Conservation (phyloP, 2,797 vertebrate species). For the Ptychobarbus kaznakovi region DNA sequence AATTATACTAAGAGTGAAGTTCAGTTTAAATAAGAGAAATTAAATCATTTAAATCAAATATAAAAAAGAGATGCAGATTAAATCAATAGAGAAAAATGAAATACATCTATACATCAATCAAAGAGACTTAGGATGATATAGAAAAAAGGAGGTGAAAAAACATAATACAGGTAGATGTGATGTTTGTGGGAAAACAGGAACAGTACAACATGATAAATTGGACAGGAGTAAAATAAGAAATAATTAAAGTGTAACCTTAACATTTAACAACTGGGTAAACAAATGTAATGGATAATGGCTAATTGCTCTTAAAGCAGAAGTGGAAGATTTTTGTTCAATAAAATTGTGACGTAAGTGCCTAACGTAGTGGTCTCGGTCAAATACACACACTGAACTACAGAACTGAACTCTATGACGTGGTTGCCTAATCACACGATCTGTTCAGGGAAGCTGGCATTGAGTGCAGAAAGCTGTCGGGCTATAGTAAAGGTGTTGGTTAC, state of each 20-base stretch:
- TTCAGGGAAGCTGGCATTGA: constrained; percentile 68
- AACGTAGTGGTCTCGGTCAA: background rate
- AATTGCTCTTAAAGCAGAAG: background rate
- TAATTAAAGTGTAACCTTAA: too few relatives aligned
- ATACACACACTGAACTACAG: background rate
- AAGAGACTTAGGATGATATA: too few relatives aligned
- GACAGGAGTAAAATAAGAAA: background rate
- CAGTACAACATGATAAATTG: too few relatives aligned
- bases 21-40: background rate
- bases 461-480: constrained; percentile 62
- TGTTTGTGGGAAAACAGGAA: too few relatives aligned
- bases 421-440: background rate
- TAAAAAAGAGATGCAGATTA: background rate
- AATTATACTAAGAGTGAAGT: rapidly evolving
- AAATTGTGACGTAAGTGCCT: background rate
- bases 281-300: too few relatives aligned
- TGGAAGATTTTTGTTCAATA: background rate
- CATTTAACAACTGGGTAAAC: too few relatives aligned
- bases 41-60: background rate
- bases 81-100: too few relatives aligned
- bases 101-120: too few relatives aligned
- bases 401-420: background rate
- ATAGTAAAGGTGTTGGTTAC: constrained; percentile 63
- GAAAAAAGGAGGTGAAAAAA: too few relatives aligned
- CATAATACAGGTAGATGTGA: too few relatives aligned